Evolutionary conservation across 2,797 vertebrate genomes (phyloP).

Genomic region (Glyptemys insculpta): DNA sequence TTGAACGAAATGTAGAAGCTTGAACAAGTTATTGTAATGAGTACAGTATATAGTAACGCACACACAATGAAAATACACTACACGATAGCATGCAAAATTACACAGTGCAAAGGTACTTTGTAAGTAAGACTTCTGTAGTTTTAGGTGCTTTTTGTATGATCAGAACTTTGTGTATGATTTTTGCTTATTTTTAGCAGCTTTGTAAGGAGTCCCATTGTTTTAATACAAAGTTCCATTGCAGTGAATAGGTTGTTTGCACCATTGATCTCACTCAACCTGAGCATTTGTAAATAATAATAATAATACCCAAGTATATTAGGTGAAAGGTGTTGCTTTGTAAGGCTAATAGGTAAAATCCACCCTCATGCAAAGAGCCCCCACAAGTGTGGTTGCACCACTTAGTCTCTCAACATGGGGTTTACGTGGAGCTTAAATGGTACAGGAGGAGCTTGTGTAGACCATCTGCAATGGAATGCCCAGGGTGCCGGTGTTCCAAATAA

Average conservation of each 20-base stretch:
- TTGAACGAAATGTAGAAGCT: conserved; percentile 35
- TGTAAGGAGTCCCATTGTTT: neutral
- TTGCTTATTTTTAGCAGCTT: neutral
- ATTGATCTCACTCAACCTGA: neutral
- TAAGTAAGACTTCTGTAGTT: conserved; percentile 33
- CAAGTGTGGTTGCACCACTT: neutral
- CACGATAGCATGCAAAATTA: neutral
- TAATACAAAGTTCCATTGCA: neutral
- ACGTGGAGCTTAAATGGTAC: neutral
- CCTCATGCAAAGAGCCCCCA: neutral
- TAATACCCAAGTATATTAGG: neutral
- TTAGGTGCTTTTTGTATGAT: conserved; percentile 22
- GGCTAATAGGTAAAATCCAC: neutral
- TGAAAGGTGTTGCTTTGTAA: neutral
- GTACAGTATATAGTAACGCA: neutral
- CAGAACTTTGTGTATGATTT: neutral
- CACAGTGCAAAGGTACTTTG: neutral
- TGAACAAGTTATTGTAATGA: conserved; percentile 49
- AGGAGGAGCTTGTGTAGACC: neutral
- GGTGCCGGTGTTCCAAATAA: neutral
- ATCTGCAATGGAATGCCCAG: neutral
- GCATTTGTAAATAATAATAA: neutral
- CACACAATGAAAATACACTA: neutral
- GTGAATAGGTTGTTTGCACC: neutral
- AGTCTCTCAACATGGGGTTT: neutral